A percentile compares a stretch with the other conserved stretches of the same genome.
Conservation (phyloP, 2,888 invertebrate species). For the Globia sparganii region DNA sequence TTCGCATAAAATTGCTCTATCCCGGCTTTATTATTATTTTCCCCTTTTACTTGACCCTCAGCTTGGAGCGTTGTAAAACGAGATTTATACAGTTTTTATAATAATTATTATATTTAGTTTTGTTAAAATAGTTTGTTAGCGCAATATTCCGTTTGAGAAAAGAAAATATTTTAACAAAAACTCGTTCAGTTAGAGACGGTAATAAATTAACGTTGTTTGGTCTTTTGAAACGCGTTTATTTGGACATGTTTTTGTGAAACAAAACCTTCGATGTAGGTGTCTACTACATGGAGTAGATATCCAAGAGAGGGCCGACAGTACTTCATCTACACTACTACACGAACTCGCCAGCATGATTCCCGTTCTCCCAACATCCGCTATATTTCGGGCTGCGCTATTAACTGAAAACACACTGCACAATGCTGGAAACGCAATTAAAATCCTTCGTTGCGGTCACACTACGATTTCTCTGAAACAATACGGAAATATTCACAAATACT, state of each 20-base stretch:
- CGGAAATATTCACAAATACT: background rate
- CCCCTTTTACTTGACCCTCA: conserved; percentile 28
- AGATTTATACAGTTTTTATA: conserved; percentile 21
- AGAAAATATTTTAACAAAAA: background rate
- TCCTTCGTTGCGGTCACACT: background rate
- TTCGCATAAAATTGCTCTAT: conserved; percentile 33
- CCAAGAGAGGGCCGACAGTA: background rate
- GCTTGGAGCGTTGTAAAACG: conserved; percentile 14
- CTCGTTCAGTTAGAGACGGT: background rate
- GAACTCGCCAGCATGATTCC: background rate
- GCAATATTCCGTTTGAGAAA: conserved; percentile 7
- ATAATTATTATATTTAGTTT: conserved; percentile 22
- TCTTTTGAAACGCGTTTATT: background rate
- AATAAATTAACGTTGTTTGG: background rate
- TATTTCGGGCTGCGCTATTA: background rate
- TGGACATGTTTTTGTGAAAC: background rate
- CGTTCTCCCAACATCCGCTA: background rate
- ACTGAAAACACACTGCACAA: conserved; percentile 12
- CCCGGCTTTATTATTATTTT: conserved; percentile 35
- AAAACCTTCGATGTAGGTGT: background rate
- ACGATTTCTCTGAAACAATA: background rate
- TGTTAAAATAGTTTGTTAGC: conserved; percentile 11
- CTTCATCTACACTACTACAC: background rate
- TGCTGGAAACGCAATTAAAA: conserved; percentile 14
- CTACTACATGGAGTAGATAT: background rate